phyloP scores from a whole-genome alignment of 2,888 invertebrate species.

The Platerodrilus igneus region DNA sequence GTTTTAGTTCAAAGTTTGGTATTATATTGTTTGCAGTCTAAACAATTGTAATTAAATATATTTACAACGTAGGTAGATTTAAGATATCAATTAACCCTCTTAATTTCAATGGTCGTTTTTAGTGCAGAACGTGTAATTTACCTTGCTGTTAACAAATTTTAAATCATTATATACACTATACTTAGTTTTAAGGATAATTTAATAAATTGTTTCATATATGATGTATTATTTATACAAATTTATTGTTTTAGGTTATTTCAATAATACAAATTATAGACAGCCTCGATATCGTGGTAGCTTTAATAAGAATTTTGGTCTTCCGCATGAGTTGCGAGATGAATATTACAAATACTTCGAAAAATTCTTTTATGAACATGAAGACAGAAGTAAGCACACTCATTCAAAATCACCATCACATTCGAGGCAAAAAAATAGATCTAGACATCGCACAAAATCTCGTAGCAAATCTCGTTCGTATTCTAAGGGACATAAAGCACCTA shows the following conservation, averaged over 20 bases:
- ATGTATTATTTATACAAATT: no score
- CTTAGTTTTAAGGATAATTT: no score
- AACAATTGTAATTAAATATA: no score
- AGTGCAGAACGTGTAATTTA: no score
- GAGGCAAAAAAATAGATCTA: conserved; percentile 29
- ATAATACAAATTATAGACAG: conserved; percentile 17
- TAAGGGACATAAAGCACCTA: conserved; percentile 17
- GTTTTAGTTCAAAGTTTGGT: no score
- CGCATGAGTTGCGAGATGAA: conserved; percentile 44
- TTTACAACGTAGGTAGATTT: no score
- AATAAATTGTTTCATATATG: no score
- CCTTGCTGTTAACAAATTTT: no score
- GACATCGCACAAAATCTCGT: conserved; percentile 32
- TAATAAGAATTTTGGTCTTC: conserved; percentile 28
- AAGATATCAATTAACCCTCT: no score
- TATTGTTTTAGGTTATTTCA: conserved; percentile 13
- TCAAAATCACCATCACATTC: conserved; percentile 31
- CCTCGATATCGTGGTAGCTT: conserved; percentile 40
- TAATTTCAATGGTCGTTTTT: no score
- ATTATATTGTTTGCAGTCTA: no score
- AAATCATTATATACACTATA: no score
- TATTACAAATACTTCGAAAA: conserved; percentile 59
- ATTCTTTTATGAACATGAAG: conserved; percentile 53
- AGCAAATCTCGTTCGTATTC: conserved; percentile 24
- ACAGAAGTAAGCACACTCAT: conserved; percentile 49